A percentile compares a stretch with the other conserved stretches of the same genome.
These are phyloP conservation scores for Gastrophysa polygoni DNA, from an alignment of 2,888 invertebrate genomes.

Conservation along the genomic window DNA sequence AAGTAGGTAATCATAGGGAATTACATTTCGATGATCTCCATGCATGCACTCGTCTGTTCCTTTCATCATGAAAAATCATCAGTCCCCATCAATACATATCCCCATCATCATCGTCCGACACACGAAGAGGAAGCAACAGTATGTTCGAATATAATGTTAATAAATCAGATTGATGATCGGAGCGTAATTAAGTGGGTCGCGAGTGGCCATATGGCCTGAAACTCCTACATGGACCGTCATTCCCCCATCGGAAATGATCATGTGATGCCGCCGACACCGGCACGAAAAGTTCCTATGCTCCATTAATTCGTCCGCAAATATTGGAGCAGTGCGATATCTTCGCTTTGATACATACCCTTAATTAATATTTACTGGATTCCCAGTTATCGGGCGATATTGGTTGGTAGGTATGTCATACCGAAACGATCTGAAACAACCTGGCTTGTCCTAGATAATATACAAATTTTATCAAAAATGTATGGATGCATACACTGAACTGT, in stretches of 20 bases:
- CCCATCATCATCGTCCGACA: not conserved
- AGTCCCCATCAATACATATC: not conserved
- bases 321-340: slow-evolving; percentile 12
- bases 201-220: slow-evolving; percentile 45
- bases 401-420: no score
- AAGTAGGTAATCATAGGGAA: no score
- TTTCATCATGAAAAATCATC: no score
- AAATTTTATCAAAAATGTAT: no score
- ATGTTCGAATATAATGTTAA: slow-evolving; percentile 26
- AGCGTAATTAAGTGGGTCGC: slow-evolving; percentile 62
- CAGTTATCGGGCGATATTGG: not conserved
- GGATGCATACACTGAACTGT: no score
- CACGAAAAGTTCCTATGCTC: slow-evolving; percentile 35
- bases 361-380: not conserved
- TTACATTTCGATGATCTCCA: no score
- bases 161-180: slow-evolving; percentile 43
- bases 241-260: slow-evolving; percentile 23
- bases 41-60: no score
- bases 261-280: slow-evolving; percentile 23
- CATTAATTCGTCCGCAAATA: slow-evolving; percentile 32
- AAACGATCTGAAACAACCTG: no score
- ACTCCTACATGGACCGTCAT: slow-evolving; percentile 17
- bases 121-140: slow-evolving; percentile 11
- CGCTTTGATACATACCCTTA: not conserved
- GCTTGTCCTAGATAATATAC: no score